These are phyloP conservation scores for Pomacea canaliculata DNA, from an alignment of 2,888 invertebrate species.

Conservation along the genomic window DNA sequence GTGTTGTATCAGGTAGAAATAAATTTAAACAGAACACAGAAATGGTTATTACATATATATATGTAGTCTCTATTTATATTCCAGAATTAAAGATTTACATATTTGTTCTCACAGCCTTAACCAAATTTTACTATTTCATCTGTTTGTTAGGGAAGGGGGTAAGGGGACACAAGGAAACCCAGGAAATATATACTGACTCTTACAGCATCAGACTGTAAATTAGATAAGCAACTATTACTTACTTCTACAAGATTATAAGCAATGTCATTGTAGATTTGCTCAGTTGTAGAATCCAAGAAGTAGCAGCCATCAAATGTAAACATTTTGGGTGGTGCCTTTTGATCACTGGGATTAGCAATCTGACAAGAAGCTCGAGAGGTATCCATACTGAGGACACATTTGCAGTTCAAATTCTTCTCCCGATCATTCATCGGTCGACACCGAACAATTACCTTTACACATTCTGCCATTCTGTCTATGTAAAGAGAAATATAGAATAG, in stretches of 20 bases:
- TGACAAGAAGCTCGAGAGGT: slow-evolving; percentile 76
- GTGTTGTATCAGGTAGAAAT: no score
- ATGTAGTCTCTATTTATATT: no score
- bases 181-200: not conserved
- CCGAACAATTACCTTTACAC: slow-evolving; percentile 85
- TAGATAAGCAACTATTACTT: slow-evolving; percentile 28
- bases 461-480: slow-evolving; percentile 71
- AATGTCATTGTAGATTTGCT: slow-evolving; percentile 88
- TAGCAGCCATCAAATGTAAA: slow-evolving; percentile 91
- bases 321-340: slow-evolving; percentile 62
- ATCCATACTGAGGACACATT: slow-evolving; percentile 74
- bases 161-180: no score
- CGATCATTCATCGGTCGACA: slow-evolving; percentile 88
- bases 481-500: not conserved
- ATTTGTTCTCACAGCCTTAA: no score
- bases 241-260: slow-evolving; percentile 86
- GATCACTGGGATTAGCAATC: slow-evolving; percentile 66
- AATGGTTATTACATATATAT: no score
- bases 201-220: not conserved
- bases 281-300: slow-evolving; percentile 82
- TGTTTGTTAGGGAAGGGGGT: no score
- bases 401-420: slow-evolving; percentile 79
- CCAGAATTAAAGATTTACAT: no score
- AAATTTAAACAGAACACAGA: no score
- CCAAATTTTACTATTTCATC: no score